Evolutionary conservation across 1,140 invertebrate genomes (phyloP).

Genomic region (Trissolcus basalis): DNA sequence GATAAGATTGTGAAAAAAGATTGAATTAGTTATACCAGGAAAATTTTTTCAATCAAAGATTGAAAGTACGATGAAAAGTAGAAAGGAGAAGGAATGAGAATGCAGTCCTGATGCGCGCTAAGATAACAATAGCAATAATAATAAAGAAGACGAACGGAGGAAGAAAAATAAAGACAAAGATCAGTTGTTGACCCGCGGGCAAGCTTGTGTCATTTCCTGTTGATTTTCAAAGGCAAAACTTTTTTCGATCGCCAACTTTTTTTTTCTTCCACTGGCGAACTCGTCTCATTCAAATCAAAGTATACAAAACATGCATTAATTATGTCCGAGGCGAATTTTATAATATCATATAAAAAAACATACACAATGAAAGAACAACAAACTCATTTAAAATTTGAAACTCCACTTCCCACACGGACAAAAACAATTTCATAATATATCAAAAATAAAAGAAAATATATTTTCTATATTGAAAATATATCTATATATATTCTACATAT

Average conservation of each 20-base stretch:
- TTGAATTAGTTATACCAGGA: no score
- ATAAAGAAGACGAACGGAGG: constrained; percentile 36
- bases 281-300: constrained; percentile 30
- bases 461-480: no score
- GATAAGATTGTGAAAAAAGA: no score
- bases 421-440: no score
- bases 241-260: constrained; percentile 27
- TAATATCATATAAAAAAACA: no score
- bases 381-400: no score
- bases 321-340: constrained; percentile 7
- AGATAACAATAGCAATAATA: constrained; percentile 36
- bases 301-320: constrained; percentile 32
- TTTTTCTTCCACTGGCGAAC: constrained; percentile 14
- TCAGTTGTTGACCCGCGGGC: constrained; percentile 61
- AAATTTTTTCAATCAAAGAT: no score
- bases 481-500: no score
- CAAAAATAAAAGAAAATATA: no score
- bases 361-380: no score
- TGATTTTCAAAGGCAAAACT: constrained; percentile 57
- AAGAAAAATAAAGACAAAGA: constrained; percentile 55
- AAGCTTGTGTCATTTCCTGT: constrained; percentile 61
- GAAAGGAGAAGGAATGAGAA: constrained; percentile 19
- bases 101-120: constrained; percentile 28
- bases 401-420: no score
- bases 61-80: constrained; percentile 6